Evolutionary conservation across 2,888 invertebrate species (phyloP).

Genomic region (Tetropium fuscum): DNA sequence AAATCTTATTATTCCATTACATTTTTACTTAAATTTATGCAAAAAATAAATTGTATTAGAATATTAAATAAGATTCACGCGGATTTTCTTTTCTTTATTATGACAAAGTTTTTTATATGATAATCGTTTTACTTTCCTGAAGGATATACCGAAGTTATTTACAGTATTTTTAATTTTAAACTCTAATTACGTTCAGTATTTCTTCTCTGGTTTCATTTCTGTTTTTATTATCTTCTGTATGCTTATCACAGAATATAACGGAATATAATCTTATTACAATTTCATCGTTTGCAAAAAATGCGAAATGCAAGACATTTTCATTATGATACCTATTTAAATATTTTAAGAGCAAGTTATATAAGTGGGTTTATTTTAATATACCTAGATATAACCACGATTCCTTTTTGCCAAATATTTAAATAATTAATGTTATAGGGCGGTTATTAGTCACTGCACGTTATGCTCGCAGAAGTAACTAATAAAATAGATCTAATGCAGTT

Average conservation of each 20-base stretch:
- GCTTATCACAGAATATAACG: not conserved
- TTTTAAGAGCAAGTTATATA: no score
- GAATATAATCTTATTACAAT: slow-evolving; percentile 8
- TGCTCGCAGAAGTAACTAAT: no score
- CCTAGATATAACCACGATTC: no score
- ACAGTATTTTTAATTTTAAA: slow-evolving; percentile 22
- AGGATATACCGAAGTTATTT: slow-evolving; percentile 14
- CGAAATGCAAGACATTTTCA: no score
- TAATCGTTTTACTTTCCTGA: slow-evolving; percentile 18
- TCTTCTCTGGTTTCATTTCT: slow-evolving; percentile 15
- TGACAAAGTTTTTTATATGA: slow-evolving; percentile 27
- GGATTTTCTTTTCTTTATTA: slow-evolving; percentile 39
- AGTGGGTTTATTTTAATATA: no score
- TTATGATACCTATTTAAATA: no score
- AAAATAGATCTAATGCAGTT: no score
- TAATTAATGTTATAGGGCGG: no score
- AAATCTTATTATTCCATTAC: slow-evolving; percentile 47
- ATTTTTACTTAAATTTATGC: slow-evolving; percentile 45
- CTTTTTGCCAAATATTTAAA: no score
- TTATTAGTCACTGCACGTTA: no score
- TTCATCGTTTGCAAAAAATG: no score
- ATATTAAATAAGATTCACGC: slow-evolving; percentile 44
- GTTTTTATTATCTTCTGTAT: not conserved
- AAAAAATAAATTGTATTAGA: slow-evolving; percentile 48
- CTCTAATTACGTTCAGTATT: slow-evolving; percentile 19